phyloP scores from a whole-genome alignment of 2,888 invertebrate genomes.

The Physocephala rufipes region DNA sequence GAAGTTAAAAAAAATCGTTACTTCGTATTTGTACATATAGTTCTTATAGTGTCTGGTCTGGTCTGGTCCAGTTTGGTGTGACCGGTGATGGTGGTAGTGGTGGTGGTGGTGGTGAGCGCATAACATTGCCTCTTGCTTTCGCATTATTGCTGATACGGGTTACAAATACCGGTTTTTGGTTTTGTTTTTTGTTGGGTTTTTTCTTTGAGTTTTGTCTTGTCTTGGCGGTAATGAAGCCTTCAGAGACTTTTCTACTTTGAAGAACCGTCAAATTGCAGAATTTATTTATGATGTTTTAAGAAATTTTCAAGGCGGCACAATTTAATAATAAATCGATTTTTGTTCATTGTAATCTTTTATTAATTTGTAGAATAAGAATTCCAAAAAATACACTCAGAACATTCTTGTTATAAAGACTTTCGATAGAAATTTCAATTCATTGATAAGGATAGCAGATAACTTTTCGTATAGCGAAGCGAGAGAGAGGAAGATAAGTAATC shows the following conservation, averaged over 20 bases:
- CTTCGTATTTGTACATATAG: not conserved
- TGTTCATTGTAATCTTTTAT: not conserved
- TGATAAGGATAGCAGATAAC: no score
- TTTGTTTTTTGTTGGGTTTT: not conserved
- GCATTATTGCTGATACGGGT: no score
- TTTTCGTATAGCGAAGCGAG: not conserved
- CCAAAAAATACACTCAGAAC: no score
- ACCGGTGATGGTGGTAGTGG: not conserved
- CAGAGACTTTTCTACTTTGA: not conserved
- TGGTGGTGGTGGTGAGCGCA: constrained; percentile 11
- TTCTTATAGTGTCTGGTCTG: not conserved
- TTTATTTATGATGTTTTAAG: no score
- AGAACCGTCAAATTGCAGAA: no score
- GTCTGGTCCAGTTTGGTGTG: not conserved
- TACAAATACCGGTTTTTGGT: constrained; percentile 12
- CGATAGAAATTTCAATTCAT: no score
- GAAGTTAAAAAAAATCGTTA: not conserved
- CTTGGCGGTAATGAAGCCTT: constrained; percentile 11
- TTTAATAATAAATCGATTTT: not conserved
- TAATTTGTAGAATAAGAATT: no score
- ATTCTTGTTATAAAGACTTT: no score
- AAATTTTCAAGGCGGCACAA: no score
- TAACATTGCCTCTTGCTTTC: no score
- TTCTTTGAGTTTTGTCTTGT: constrained; percentile 5
- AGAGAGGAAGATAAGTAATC: not conserved